Conservation (phyloP, 2,113 vertebrate genomes). For the Eonycteris spelaea region DNA sequence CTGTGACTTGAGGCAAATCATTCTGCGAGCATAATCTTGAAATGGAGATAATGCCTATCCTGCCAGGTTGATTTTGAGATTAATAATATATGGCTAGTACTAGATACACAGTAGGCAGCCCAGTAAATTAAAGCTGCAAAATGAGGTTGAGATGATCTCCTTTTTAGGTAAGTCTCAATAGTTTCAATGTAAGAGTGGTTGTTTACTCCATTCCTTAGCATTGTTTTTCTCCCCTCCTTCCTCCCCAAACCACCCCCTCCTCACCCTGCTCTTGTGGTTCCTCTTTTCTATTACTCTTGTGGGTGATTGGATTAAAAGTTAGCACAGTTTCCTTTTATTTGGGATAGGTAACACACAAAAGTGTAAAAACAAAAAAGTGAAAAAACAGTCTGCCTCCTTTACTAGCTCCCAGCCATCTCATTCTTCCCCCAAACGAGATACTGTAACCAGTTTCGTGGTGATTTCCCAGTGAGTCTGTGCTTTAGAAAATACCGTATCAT, state of each 20-base stretch:
- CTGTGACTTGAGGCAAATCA: neutral
- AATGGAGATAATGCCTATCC: neutral
- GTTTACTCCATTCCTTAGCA: neutral
- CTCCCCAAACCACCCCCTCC: no score
- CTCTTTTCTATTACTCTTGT: neutral
- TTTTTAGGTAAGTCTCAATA: neutral
- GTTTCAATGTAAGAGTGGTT: neutral
- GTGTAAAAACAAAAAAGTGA: neutral
- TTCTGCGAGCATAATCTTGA: neutral
- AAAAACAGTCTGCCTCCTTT: neutral
- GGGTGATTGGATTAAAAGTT: constrained; percentile 11
- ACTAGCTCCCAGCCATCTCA: neutral
- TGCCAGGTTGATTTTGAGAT: neutral
- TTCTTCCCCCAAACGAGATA: neutral
- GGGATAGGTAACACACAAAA: neutral
- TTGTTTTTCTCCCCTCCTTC: neutral
- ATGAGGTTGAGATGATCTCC: neutral
- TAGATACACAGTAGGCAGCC: neutral
- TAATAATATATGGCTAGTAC: neutral
- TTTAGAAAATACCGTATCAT: neutral
- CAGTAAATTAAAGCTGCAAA: neutral
- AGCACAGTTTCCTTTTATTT: constrained; percentile 21
- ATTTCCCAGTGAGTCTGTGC: neutral
- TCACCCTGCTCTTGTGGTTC: neutral
- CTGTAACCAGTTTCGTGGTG: neutral